phyloP scores from a whole-genome alignment of 2,113 vertebrate genomes.

The Xenopus laevis region DNA sequence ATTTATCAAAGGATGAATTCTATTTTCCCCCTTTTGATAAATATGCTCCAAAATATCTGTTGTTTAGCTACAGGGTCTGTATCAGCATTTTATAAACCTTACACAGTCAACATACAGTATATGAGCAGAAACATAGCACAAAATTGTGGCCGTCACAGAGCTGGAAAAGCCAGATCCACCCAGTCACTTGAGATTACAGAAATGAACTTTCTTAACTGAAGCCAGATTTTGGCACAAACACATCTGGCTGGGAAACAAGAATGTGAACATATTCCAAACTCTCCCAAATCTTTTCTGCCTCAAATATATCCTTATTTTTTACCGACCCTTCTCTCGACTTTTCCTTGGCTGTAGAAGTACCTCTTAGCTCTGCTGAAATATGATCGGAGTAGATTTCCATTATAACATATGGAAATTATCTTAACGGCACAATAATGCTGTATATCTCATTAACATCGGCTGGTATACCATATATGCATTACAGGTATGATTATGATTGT shows the following conservation, averaged over 20 bases:
- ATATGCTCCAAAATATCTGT: no score
- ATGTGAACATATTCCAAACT: slow-evolving; percentile 47
- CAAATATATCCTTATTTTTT: slow-evolving; percentile 36
- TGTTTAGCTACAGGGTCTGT: background rate
- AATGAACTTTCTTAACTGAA: slow-evolving; percentile 14
- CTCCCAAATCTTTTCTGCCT: slow-evolving; percentile 47
- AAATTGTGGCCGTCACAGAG: background rate
- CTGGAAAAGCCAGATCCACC: background rate
- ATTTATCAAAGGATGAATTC: no score
- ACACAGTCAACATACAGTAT: background rate
- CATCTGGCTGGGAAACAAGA: slow-evolving; percentile 51
- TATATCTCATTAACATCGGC: no score
- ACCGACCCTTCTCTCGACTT: no score
- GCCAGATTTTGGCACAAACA: slow-evolving; percentile 17
- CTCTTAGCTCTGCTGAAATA: no score
- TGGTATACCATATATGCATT: no score
- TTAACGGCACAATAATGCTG: no score
- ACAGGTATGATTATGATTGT: no score
- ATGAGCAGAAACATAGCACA: background rate
- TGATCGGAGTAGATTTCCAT: no score
- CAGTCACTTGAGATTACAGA: background rate
- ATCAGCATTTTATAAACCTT: background rate
- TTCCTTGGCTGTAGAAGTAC: background rate
- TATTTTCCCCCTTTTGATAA: background rate
- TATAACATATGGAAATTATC: no score